These are phyloP conservation scores for Dicyrtomina minuta DNA, from an alignment of 2,888 invertebrate genomes.

Conservation along the genomic window DNA sequence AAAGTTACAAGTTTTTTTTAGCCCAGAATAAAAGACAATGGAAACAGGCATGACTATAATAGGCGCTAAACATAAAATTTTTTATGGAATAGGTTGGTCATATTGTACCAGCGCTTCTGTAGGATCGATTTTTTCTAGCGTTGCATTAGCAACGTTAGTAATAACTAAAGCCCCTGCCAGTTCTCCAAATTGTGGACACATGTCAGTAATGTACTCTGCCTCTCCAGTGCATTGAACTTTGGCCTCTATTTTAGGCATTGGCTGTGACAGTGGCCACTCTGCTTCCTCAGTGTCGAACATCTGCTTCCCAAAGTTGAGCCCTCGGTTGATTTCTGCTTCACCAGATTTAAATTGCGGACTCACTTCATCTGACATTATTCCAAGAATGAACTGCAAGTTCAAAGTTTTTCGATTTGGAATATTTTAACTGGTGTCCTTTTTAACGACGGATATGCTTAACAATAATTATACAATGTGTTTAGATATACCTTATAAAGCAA, in stretches of 20 bases:
- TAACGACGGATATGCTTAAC: too few species aligned
- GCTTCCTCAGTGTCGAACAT: slow-evolving; percentile 69
- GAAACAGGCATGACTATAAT: too few species aligned
- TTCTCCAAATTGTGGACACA: slow-evolving; percentile 67
- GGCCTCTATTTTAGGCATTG: slow-evolving; percentile 73
- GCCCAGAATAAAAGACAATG: too few species aligned
- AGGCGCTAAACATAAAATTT: neutral
- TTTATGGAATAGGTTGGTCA: too few species aligned
- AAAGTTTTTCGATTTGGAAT: too few species aligned
- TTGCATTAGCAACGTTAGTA: slow-evolving; percentile 63
- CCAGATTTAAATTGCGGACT: slow-evolving; percentile 64
- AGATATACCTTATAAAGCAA: slow-evolving; percentile 85
- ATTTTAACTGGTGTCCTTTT: too few species aligned
- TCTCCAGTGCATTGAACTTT: slow-evolving; percentile 67
- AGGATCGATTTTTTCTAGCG: slow-evolving; percentile 66
- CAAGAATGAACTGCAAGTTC: too few species aligned
- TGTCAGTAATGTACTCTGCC: slow-evolving; percentile 74
- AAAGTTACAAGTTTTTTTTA: neutral
- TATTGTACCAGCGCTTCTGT: slow-evolving; percentile 65
- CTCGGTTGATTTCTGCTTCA: slow-evolving; percentile 63
- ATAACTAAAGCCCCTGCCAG: slow-evolving; percentile 69
- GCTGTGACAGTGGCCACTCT: slow-evolving; percentile 73
- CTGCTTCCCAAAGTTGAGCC: slow-evolving; percentile 69
- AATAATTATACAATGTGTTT: too few species aligned
- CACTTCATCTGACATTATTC: neutral